Base-by-base conservation (phyloP, 2,113 vertebrate genomes). In the Pipa parva region DNA sequence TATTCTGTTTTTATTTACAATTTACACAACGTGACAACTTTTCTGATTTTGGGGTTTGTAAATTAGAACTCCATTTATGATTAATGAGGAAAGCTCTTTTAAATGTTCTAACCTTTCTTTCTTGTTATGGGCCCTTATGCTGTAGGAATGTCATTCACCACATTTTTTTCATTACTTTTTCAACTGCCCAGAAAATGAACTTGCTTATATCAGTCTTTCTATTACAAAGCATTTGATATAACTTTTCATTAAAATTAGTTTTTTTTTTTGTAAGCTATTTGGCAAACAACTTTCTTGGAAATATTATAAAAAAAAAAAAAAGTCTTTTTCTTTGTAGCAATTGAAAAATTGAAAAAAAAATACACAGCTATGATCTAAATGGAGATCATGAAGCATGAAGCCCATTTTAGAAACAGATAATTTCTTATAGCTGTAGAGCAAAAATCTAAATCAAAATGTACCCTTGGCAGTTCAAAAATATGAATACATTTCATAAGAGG, bases 131-230 rank as follows among this genome's bases (percentile, higher is more conserved):
- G n/a, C n/a, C n/a, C n/a, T n/a, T n/a, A n/a, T n/a, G n/a, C n/a
- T n/a, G n/a, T n/a, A n/a, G n/a, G n/a, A n/a, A n/a, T n/a, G n/a
- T n/a, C n/a, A n/a, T n/a, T n/a, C n/a, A n/a, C n/a, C n/a, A n/a
- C n/a, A n/a, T n/a, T n/a, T n/a, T n/a, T n/a, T n/a, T n/a, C n/a
- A n/a, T n/a, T n/a, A n/a, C n/a, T n/a, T n/a, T n/a, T n/a, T n/a
- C n/a, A 42, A 42, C 39, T 59, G 55, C 55, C 54, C 56, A 59
- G 64, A 31, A 68, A 58, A 68, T 59, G 58, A 49, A 52, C 64
- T 68, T 59, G 18, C 45, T 59, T 68, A 50, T 59, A 50, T 58
- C 37, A 51, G 36, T 8, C 28, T 59, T 29, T 25, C 59, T 59
- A 59, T 46, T 57, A 33, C 22, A 15, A 54, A 56, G 52, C 50